phyloP scores from a whole-genome alignment of 2,113 vertebrate species.

The Oryzias celebensis region DNA sequence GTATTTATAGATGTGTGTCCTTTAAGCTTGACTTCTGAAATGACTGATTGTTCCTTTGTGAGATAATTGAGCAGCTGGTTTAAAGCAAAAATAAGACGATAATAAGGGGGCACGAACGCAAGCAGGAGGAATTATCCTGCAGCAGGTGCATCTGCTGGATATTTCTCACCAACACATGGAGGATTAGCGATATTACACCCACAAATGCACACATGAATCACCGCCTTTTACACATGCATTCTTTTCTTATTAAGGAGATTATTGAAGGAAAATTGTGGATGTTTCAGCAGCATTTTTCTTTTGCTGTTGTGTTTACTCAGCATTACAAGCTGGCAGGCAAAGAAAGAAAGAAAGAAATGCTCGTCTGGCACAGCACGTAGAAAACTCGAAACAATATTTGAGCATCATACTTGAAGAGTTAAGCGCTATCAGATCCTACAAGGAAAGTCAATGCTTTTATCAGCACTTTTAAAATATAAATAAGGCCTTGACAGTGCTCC shows the following conservation, averaged over 20 bases:
- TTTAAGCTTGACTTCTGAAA: neutral
- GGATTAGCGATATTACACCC: conserved; percentile 54
- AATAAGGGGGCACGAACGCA: conserved; percentile 14
- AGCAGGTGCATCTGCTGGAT: conserved; percentile 45
- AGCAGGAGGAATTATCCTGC: conserved; percentile 41
- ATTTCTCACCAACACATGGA: conserved; percentile 33
- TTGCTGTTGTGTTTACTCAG: conserved; percentile 29
- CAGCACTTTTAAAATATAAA: conserved; percentile 59
- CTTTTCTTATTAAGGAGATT: conserved; percentile 20
- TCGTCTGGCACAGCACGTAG: neutral
- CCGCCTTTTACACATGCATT: conserved; percentile 10
- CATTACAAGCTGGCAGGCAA: conserved; percentile 5
- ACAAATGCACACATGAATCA: conserved; percentile 27
- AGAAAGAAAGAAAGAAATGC: conserved; percentile 7
- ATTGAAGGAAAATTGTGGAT: conserved; percentile 33
- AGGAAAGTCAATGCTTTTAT: conserved; percentile 38
- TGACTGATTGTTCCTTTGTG: conserved; percentile 21
- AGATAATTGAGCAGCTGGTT: conserved; percentile 29
- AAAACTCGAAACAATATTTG: conserved; percentile 7
- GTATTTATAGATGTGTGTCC: neutral
- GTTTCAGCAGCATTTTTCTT: conserved; percentile 25
- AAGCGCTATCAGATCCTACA: conserved; percentile 28
- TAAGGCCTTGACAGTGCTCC: conserved; percentile 58
- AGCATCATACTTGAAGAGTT: conserved; percentile 21
- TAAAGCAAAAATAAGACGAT: conserved; percentile 16